These are phyloP conservation scores for Cremastinae sp. DNA, from an alignment of 2,888 invertebrate genomes.

Conservation along the genomic window DNA sequence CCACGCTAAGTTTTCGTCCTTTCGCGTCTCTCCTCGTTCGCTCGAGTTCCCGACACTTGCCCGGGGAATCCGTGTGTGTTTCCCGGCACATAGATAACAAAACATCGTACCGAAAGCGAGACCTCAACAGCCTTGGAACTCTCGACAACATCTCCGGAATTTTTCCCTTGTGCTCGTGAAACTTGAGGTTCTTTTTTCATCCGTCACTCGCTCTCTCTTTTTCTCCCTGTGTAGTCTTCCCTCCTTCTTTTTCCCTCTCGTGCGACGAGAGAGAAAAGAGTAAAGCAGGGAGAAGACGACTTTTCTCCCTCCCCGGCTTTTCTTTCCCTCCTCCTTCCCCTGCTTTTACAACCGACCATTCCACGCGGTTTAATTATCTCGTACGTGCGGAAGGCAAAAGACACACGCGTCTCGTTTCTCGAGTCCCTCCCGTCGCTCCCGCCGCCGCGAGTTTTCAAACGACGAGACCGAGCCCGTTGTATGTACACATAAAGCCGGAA, in stretches of 20 bases:
- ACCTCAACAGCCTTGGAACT: conserved; percentile 42
- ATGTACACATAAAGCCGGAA: conserved; percentile 10
- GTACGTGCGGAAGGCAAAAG: conserved; percentile 62
- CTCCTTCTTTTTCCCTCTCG: conserved; percentile 33
- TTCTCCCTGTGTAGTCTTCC: conserved; percentile 35
- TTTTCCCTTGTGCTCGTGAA: conserved; percentile 62
- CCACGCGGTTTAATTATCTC: conserved; percentile 67
- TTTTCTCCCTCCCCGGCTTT: neutral
- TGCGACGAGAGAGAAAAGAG: conserved; percentile 23
- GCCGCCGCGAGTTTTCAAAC: neutral
- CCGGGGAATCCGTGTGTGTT: conserved; percentile 3
- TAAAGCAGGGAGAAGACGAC: conserved; percentile 8
- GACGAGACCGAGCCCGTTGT: neutral
- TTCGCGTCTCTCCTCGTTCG: conserved; percentile 2
- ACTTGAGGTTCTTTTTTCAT: conserved; percentile 56
- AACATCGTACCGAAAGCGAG: conserved; percentile 31
- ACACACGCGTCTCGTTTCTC: conserved; percentile 54
- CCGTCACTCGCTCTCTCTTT: conserved; percentile 14
- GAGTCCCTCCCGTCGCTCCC: conserved; percentile 22
- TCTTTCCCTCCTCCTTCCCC: too few relatives aligned
- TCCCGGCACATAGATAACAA: conserved; percentile 8
- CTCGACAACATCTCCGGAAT: conserved; percentile 62
- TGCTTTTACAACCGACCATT: conserved; percentile 63
- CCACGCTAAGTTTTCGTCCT: conserved; percentile 12
- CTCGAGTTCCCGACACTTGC: neutral